phyloP scores from a whole-genome alignment of 23 tunicate genomes.

The Halocynthia roretzi region DNA sequence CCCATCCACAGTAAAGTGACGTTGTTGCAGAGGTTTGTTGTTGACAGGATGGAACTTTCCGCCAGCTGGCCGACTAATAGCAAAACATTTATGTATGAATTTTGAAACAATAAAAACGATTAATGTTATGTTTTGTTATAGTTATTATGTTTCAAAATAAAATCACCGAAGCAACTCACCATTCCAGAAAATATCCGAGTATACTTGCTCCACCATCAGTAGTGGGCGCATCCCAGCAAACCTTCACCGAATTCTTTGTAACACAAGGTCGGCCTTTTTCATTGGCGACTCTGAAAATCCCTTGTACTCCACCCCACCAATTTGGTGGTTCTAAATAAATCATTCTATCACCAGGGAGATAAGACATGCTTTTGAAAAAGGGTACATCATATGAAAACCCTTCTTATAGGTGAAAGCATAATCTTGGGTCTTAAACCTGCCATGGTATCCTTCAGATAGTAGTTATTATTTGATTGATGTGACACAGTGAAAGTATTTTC shows the following conservation, averaged over 20 bases:
- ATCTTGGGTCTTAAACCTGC: background rate
- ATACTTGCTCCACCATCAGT: constrained; percentile 90
- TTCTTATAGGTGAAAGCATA: background rate
- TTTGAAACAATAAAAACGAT: background rate
- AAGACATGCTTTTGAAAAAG: background rate
- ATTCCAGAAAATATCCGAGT: constrained; percentile 80
- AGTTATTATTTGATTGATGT: background rate
- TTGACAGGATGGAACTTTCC: constrained; percentile 86
- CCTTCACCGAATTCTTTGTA: constrained; percentile 76
- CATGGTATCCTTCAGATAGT: background rate
- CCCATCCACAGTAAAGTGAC: constrained; percentile 82
- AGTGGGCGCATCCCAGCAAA: constrained; percentile 88
- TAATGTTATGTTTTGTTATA: no score
- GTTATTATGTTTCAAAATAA: background rate
- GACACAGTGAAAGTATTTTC: no score
- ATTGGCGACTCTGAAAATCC: constrained; percentile 67
- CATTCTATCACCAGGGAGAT: background rate
- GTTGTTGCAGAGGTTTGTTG: constrained; percentile 87
- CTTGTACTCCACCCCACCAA: constrained; percentile 88
- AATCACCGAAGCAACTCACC: constrained; percentile 11
- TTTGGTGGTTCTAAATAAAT: constrained; percentile 56
- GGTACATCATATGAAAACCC: background rate
- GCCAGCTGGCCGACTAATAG: constrained; percentile 48
- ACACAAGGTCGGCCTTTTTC: constrained; percentile 74
- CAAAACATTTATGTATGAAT: no score